Conservation (phyloP, 2,113 vertebrate species). For the Seriola quinqueradiata region DNA sequence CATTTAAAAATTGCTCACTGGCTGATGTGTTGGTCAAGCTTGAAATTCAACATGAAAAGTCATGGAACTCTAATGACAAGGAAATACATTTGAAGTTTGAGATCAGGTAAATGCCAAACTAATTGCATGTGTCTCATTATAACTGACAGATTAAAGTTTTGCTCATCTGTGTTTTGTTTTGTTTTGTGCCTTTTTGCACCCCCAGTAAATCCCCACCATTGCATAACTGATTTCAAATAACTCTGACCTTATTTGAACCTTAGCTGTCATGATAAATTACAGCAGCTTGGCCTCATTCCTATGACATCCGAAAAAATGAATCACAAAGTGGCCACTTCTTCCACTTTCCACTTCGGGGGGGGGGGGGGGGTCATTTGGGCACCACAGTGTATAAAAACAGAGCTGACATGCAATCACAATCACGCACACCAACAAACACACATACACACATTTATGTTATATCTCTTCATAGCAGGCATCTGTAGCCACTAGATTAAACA, state of each 20-base stretch:
- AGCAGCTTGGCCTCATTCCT: conserved; percentile 25
- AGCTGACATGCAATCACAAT: conserved; percentile 17
- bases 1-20: conserved; percentile 4
- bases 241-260: conserved; percentile 22
- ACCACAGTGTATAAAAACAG: conserved; percentile 21
- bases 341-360: conserved; percentile 50
- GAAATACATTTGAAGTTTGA: conserved; percentile 16
- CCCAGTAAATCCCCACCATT: too few relatives aligned
- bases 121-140: not conserved
- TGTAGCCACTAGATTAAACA: conserved; percentile 69
- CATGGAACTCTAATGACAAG: not conserved
- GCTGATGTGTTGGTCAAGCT: conserved; percentile 2
- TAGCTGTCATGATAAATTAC: conserved; percentile 6
- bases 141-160: conserved; percentile 13
- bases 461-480: conserved; percentile 51
- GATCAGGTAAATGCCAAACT: conserved; percentile 6
- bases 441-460: conserved; percentile 27
- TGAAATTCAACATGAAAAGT: conserved; percentile 14
- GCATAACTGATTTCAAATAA: conserved; percentile 3
- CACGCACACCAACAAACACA: conserved; percentile 23
- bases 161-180: not conserved
- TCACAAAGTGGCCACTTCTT: conserved; percentile 66
- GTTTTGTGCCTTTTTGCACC: not conserved
- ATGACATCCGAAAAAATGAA: conserved; percentile 49
- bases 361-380: conserved; percentile 26